A percentile compares a stretch with the other conserved stretches of the same genome.
These are phyloP conservation scores for Sylvicola cinctus DNA, from an alignment of 2,888 invertebrate genomes.

Conservation along the genomic window DNA sequence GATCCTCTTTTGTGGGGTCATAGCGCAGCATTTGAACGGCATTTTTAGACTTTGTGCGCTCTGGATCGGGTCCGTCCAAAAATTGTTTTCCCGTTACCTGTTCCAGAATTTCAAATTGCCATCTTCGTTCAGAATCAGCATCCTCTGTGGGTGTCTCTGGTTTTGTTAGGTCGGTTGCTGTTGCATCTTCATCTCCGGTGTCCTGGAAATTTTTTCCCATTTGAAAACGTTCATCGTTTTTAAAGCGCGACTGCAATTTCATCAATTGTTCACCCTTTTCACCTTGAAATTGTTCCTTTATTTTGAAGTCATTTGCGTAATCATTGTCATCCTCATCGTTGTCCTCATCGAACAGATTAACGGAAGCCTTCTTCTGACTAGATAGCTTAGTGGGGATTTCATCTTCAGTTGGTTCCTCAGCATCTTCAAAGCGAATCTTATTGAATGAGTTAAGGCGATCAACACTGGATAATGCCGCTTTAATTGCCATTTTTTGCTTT, in stretches of 20 bases:
- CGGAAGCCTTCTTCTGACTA: slow-evolving; percentile 11
- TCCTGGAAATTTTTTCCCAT: slow-evolving; percentile 54
- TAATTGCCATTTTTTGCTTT: no score
- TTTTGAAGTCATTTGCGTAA: slow-evolving; percentile 33
- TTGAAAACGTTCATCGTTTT: slow-evolving; percentile 55
- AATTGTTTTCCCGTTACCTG: slow-evolving; percentile 22
- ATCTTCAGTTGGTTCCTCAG: slow-evolving; percentile 13
- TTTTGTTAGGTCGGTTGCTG: slow-evolving; percentile 11
- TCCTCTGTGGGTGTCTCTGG: slow-evolving; percentile 8
- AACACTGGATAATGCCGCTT: no score
- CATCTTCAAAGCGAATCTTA: slow-evolving; percentile 43
- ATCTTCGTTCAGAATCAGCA: slow-evolving; percentile 17
- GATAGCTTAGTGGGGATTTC: no score
- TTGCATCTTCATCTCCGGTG: slow-evolving; percentile 24
- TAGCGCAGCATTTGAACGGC: slow-evolving; percentile 36
- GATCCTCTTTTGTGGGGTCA: slow-evolving; percentile 43
- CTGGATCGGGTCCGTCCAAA: not conserved
- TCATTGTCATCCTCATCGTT: slow-evolving; percentile 29
- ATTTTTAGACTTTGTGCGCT: not conserved
- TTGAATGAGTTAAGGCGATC: no score
- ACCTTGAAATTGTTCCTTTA: slow-evolving; percentile 41
- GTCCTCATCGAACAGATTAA: slow-evolving; percentile 26
- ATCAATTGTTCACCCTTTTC: slow-evolving; percentile 25
- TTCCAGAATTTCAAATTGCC: slow-evolving; percentile 29
- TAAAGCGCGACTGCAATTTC: slow-evolving; percentile 48